Base-by-base conservation (phyloP, 2,888 invertebrate genomes). In the Pyrgus malvae region DNA sequence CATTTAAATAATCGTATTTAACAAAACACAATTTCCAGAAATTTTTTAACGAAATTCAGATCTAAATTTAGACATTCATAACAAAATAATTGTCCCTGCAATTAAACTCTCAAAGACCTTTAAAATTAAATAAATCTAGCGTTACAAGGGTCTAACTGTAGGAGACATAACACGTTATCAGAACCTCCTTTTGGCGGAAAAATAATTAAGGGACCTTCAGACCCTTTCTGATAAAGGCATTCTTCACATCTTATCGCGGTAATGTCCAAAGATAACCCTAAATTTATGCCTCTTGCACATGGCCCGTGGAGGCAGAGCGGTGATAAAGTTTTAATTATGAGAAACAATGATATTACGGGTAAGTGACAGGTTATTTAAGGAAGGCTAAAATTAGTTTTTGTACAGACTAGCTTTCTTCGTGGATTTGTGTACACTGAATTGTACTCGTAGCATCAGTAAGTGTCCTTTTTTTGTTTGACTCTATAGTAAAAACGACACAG, bases 221-320 rank as follows among this genome's bases (percentile, higher is more conserved):
- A 54, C 54, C 46, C 23, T 11, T 17, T 21, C 23, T 46, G 54
- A 46, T 54, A 54, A 46, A 46, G 29, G 45, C 54, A 57, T 54
- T 44, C 51, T 60, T 58, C 51, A 57, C 25, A 57, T 57, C 59
- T 62, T 62, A 62, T 62, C 62, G 49, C 31, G 1, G 1, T 54
- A 46, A 46, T 46, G 54, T 54, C 40, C 35, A 29, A 48, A 57
- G 55, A 54, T 49, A 60, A 55, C 53, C 54, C 50, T 50, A 56
- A 55, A 60, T 62, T 62, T 60, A 49, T 53, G 57, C 56, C 37
- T 38, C 54, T 49, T 60, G 57, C 59, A 57, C 63, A 56, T 53
- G 48, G 55, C 46, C 49, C 58, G 51, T 48, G 55, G 45, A 38
- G 37, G 11, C 42, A 40, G 35, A 19, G 19, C 33, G 25, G 23